Evolutionary conservation across 2,113 vertebrate genomes (phyloP).

Genomic region (Ramphastos sulfuratus): DNA sequence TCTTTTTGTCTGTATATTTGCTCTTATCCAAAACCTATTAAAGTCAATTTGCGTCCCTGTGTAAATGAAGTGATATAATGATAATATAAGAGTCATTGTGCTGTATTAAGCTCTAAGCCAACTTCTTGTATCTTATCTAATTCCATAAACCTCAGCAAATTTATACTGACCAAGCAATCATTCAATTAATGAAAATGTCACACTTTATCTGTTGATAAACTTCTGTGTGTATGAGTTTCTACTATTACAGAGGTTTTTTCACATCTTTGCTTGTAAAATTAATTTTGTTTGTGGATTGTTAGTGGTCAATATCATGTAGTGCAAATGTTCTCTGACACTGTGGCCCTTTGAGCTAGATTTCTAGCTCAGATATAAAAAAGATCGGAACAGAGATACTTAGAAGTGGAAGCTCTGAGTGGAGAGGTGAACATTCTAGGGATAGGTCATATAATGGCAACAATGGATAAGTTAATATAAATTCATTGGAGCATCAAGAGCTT

Average conservation of each 20-base stretch:
- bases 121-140: slow-evolving; percentile 1
- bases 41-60: slow-evolving; percentile 51
- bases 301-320: neutral
- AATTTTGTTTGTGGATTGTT: neutral
- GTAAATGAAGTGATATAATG: slow-evolving; percentile 57
- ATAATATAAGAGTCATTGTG: slow-evolving; percentile 44
- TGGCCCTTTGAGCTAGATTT: no score
- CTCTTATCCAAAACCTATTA: slow-evolving; percentile 53
- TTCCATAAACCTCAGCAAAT: slow-evolving; percentile 53
- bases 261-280: neutral
- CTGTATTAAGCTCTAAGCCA: slow-evolving; percentile 36
- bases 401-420: no score
- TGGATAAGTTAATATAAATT: no score
- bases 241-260: neutral
- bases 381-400: no score
- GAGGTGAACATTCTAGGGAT: no score
- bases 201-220: slow-evolving; percentile 40
- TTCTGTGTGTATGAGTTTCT: neutral
- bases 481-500: no score
- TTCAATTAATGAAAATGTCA: slow-evolving; percentile 49
- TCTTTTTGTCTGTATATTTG: slow-evolving; percentile 54
- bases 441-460: no score
- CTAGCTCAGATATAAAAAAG: no score
- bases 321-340: neutral
- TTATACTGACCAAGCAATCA: slow-evolving; percentile 13